Evolutionary conservation across 2,888 invertebrate genomes (phyloP).

Genomic region (Andrena hattorfiana): DNA sequence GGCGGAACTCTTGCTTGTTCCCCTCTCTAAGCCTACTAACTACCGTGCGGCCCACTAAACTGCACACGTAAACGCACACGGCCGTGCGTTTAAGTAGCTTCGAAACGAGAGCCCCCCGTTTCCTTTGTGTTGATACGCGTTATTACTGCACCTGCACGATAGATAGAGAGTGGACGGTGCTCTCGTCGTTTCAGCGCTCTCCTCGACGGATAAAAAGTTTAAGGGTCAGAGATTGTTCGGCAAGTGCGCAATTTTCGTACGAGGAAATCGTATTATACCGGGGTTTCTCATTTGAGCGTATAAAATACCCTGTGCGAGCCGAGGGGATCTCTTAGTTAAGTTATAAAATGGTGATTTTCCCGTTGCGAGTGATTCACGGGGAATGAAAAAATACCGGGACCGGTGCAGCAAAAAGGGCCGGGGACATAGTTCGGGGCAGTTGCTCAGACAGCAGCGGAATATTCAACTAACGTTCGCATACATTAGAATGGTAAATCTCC

Average conservation of each 20-base stretch:
- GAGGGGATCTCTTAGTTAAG: background rate
- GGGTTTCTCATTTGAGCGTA: background rate
- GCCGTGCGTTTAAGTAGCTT: constrained; percentile 43
- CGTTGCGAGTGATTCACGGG: background rate
- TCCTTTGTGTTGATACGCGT: constrained; percentile 20
- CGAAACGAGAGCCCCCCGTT: constrained; percentile 11
- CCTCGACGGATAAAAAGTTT: no score
- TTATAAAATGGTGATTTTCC: background rate
- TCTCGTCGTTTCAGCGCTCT: background rate
- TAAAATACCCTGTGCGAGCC: background rate
- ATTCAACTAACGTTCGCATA: constrained; percentile 65
- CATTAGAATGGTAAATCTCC: constrained; percentile 66
- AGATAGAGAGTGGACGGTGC: background rate
- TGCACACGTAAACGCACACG: constrained; percentile 50
- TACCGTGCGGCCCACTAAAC: constrained; percentile 62
- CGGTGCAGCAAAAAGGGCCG: background rate
- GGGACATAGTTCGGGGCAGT: constrained; percentile 41
- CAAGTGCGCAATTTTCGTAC: background rate
- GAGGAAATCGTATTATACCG: constrained; percentile 1
- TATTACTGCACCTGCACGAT: constrained; percentile 46
- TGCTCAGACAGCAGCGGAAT: constrained; percentile 36
- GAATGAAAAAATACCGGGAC: background rate
- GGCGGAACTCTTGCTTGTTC: constrained; percentile 46
- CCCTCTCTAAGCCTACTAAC: constrained; percentile 58
- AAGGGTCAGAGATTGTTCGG: background rate